These are phyloP conservation scores for Bucorvus abyssinicus DNA, from an alignment of 2,797 vertebrate species.

Conservation along the genomic window DNA sequence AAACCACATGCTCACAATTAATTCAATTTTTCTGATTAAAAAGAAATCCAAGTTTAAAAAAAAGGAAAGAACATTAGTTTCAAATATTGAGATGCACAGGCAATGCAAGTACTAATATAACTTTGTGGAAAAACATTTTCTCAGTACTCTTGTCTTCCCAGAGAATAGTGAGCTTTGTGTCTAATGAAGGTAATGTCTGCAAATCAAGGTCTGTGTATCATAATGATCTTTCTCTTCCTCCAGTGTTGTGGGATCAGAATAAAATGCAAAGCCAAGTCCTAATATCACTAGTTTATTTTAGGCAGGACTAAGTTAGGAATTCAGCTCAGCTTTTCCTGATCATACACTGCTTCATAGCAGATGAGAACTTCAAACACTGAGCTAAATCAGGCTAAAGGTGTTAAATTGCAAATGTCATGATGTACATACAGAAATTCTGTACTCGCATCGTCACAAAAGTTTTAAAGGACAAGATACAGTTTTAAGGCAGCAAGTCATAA, in stretches of 20 bases:
- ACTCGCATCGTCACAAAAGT: not conserved
- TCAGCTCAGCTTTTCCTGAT: not conserved
- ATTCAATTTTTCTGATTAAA: not conserved
- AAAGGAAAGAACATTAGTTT: not conserved
- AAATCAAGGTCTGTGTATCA: not conserved
- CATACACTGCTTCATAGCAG: not conserved
- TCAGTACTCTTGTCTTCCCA: not conserved
- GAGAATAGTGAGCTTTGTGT: not conserved
- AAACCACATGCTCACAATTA: not conserved
- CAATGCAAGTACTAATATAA: not conserved
- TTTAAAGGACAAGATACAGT: not conserved
- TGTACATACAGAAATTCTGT: not conserved
- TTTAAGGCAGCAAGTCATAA: not conserved
- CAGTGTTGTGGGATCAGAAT: not conserved
- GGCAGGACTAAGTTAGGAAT: not conserved
- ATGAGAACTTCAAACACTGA: not conserved
- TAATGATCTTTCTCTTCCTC: not conserved
- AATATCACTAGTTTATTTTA: not conserved
- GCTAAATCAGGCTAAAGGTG: not conserved
- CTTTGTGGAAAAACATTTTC: not conserved
- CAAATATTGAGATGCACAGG: not conserved
- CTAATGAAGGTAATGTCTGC: not conserved
- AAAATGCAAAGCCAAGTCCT: not conserved
- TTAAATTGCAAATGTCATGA: not conserved
- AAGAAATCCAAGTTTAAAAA: not conserved